Evolutionary conservation across 2,888 invertebrate genomes (phyloP), one percentile per base, ranked within the genome.

Genomic region (Patella ulyssiponensis): DNA sequence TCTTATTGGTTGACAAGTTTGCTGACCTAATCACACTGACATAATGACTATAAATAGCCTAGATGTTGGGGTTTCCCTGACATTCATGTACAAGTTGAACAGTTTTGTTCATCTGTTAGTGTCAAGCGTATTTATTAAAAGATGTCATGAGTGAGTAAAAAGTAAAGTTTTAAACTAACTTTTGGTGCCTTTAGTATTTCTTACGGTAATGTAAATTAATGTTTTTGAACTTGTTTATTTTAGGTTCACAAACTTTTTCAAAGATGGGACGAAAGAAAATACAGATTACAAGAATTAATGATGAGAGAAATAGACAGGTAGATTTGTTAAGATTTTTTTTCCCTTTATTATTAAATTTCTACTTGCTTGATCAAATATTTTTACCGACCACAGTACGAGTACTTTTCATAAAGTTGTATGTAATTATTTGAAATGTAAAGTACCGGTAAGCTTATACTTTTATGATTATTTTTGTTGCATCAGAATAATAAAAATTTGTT

Each of bases 271-370:
- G 98, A 93, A 99, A 99, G 94, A 99, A 99, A 96, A 99, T 99
- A 94, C 98, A 99, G 94, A 99, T 99, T 94, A 98, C 98, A 90
- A 96, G 99, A 93, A 99, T 99, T 93, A 98, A 98, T 93, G 99
- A 99, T 94, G 99, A 99, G 94, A 95, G 99, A 93, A 99, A 99
- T 94, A 95, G 99, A 93, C 98, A 98, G 97, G 98, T 98, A 92
- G 92, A 94, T 44, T 44, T 44, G 44, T 44, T 44, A 44, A 44
- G 44, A 0, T 44, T 44, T 44, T 33, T 33, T 44, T 56, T 56
- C 1, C 15, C n/a, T 7, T 56, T 17, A 56, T n/a, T 56, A 56
- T n/a, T 17, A 56, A 56, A 56, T 56, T 17, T 17, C 56, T 56
- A 56, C 56, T 7, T 56, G n/a, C 15, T 54, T 54, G 17, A 15